Conservation (phyloP, 2,797 vertebrate genomes). For the Megalops cyprinoides region DNA sequence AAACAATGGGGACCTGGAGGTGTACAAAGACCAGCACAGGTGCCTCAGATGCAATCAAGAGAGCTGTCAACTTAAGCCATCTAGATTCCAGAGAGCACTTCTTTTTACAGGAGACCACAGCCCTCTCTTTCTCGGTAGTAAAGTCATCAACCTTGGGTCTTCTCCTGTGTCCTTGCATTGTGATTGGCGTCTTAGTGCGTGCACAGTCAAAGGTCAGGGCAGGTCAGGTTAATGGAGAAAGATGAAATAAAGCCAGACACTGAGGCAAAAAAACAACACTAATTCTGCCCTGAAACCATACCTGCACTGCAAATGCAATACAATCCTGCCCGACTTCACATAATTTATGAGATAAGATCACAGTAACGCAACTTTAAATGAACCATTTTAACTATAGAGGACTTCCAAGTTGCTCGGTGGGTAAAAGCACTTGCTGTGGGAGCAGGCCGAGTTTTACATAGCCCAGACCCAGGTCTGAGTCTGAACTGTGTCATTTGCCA, state of each 20-base stretch:
- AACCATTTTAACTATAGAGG: too few relatives aligned
- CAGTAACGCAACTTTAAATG: too few relatives aligned
- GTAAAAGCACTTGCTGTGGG: too few relatives aligned
- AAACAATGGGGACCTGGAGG: conserved; percentile 47
- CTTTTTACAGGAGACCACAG: conserved; percentile 37
- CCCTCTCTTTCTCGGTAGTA: conserved; percentile 43
- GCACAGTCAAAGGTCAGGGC: conserved; percentile 56
- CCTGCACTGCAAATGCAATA: not conserved
- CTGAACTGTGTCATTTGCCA: too few relatives aligned
- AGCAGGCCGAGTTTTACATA: too few relatives aligned
- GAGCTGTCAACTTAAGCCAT: conserved; percentile 10
- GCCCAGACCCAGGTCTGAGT: too few relatives aligned
- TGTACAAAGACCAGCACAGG: conserved; percentile 28
- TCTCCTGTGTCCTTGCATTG: conserved; percentile 52
- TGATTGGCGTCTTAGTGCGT: conserved; percentile 63
- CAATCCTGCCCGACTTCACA: not conserved
- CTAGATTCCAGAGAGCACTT: conserved; percentile 11
- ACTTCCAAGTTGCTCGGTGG: too few relatives aligned
- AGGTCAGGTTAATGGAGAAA: conserved; percentile 57
- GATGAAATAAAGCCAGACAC: conserved; percentile 54
- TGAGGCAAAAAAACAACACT: not conserved
- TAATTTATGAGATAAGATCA: too few relatives aligned
- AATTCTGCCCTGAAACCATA: conserved; percentile 1
- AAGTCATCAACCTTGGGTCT: conserved; percentile 59
- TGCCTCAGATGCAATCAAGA: conserved; percentile 21